Evolutionary conservation across 92 coral and sea anemone species (phyloP), one percentile per base, ranked within the genome.

Genomic region (Muricea muricata): DNA sequence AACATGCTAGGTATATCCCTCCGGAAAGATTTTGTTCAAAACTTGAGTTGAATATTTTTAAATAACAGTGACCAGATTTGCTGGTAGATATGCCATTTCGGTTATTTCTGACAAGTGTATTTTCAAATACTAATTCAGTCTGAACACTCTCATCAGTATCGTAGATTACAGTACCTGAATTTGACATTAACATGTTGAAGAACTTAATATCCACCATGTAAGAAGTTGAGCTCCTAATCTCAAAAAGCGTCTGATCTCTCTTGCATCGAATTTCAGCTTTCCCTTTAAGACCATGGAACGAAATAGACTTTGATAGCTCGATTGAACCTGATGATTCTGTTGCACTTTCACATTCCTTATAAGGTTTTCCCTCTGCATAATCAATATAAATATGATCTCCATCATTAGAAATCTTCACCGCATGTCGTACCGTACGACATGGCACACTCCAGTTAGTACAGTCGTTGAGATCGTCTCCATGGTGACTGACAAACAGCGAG

Each of bases 351-450:
- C 76, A 70, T 70, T 70, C 76, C 55, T 0, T 10, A 40, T 70
- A 70, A 34, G 76, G 76, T 70, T 33, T 42, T 70, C 76, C 76
- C 2, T 70, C 2, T n/a, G 48, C 76, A 70, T 70, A 39, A 42
- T 70, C 55, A 24, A 70, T 70, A 40, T 70, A 70, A 17, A 70
- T 70, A 15, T 34, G 12, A 34, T 70, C 76, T 1, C 76, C 76
- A 18, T 35, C 29, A 33, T 37, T 34, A n/a, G 76, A 70, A 2
- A 4, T 42, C 31, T 40, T 70, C 52, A 70, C 76, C 7, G 55
- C 76, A 42, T 37, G 30, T 12, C 76, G 48, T 17, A 70, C 52
- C n/a, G 76, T 70, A 23, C 76, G 76, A 42, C 76, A 70, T 70
- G 76, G 76, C 48, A 70, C 39, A 23, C 2, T 40, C 76, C 55